A percentile compares a stretch with the other conserved stretches of the same genome.
phyloP scores from a whole-genome alignment of 2,797 vertebrate species.

The Lithobates pipiens region DNA sequence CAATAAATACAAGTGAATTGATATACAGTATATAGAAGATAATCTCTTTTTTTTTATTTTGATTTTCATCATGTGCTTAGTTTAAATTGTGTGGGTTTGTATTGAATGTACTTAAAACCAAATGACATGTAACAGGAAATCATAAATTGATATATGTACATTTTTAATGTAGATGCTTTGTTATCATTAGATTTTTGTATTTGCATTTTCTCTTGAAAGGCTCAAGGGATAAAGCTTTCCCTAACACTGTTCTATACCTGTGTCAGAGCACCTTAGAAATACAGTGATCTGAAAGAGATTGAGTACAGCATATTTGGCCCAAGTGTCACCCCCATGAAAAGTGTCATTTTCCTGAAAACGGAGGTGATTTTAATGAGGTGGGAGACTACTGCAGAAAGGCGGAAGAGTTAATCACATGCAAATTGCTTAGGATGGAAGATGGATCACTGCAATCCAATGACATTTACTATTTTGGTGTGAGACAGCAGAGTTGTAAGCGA shows the following conservation, averaged over 20 bases:
- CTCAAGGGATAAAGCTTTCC: background rate
- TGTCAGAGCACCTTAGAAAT: background rate
- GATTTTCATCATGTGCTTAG: too few species aligned
- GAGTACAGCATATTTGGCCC: slow-evolving; percentile 42
- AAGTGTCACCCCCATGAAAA: slow-evolving; percentile 38
- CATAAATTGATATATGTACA: background rate
- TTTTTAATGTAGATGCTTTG: background rate
- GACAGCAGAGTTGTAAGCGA: slow-evolving; percentile 43
- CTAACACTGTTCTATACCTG: background rate
- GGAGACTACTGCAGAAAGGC: slow-evolving; percentile 66
- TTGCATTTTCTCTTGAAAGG: background rate
- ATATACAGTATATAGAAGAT: too few species aligned
- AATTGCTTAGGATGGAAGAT: slow-evolving; percentile 64
- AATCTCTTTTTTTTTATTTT: too few species aligned
- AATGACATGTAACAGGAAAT: too few species aligned
- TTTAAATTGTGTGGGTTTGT: background rate
- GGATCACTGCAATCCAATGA: slow-evolving; percentile 59
- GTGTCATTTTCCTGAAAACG: slow-evolving; percentile 65
- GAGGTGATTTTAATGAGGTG: slow-evolving; percentile 66
- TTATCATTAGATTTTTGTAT: background rate
- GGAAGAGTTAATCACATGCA: slow-evolving; percentile 68
- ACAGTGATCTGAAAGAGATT: slow-evolving; percentile 5
- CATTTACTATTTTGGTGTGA: slow-evolving; percentile 59
- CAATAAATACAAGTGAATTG: too few species aligned
- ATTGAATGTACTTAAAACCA: background rate